phyloP scores from a whole-genome alignment of 2,888 invertebrate species.

The Amiota minor region DNA sequence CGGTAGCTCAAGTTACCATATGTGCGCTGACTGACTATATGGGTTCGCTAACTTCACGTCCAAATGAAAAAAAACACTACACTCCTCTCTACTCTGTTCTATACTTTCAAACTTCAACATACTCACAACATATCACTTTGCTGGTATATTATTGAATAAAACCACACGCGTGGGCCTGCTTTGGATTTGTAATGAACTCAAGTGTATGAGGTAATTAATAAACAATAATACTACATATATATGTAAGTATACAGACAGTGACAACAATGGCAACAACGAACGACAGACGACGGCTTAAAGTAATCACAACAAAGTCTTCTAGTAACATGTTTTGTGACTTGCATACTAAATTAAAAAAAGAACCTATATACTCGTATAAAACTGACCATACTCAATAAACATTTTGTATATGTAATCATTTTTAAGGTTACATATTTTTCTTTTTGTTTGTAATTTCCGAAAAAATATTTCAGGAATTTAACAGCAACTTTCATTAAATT shows the following conservation, averaged over 20 bases:
- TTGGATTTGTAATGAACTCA: slow-evolving; percentile 50
- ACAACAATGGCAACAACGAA: slow-evolving; percentile 33
- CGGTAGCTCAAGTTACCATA: slow-evolving; percentile 54
- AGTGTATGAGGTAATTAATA: slow-evolving; percentile 65
- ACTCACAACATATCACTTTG: slow-evolving; percentile 43
- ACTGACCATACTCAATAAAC: slow-evolving; percentile 20
- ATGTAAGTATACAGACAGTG: slow-evolving; percentile 28
- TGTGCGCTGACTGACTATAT: slow-evolving; percentile 3
- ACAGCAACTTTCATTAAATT: too few species aligned
- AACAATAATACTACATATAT: slow-evolving; percentile 50
- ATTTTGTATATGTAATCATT: too few species aligned
- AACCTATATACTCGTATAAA: background rate
- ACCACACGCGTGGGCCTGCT: slow-evolving; percentile 42
- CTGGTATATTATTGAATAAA: slow-evolving; percentile 51
- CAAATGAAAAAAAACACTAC: background rate
- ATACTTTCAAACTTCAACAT: too few species aligned
- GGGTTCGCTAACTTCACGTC: background rate
- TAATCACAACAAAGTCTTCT: slow-evolving; percentile 39
- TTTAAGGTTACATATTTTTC: too few species aligned
- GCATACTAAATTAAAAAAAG: slow-evolving; percentile 23
- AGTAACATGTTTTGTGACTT: slow-evolving; percentile 16
- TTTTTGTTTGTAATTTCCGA: too few species aligned
- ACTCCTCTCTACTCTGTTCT: background rate
- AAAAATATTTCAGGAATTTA: too few species aligned
- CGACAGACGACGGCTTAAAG: slow-evolving; percentile 56